Percentiles rank a stretch among this genome's conserved stretches.
Evolutionary conservation across 37 sponge, comb jelly and placozoan species (phyloP).

Genomic region (Diacarnus erythraeanus): DNA sequence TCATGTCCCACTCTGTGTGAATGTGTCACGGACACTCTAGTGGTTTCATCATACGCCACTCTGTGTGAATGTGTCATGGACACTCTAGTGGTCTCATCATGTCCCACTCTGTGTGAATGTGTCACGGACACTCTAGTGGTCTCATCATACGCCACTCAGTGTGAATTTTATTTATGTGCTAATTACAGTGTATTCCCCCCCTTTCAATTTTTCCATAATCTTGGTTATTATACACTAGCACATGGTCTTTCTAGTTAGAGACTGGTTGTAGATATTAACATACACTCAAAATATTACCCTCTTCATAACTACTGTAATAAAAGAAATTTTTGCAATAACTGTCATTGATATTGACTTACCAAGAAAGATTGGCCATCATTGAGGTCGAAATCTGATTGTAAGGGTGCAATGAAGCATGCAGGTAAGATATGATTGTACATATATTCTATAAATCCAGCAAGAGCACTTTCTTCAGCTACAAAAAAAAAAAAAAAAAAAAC

Average conservation of each 20-base stretch:
- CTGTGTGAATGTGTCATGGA: no score
- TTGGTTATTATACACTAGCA: no score
- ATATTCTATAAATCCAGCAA: slow-evolving; percentile 69
- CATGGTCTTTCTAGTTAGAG: no score
- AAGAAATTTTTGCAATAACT: background rate
- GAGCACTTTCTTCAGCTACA: slow-evolving; percentile 39
- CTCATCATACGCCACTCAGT: no score
- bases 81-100: background rate
- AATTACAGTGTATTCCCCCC: no score
- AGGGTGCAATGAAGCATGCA: slow-evolving; percentile 78
- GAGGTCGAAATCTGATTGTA: slow-evolving; percentile 66
- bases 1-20: no score
- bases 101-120: no score
- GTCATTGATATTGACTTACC: slow-evolving; percentile 27
- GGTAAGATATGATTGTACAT: slow-evolving; percentile 77
- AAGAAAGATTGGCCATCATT: slow-evolving; percentile 70
- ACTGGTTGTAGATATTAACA: no score
- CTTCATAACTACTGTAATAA: background rate
- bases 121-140: no score
- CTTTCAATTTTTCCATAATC: no score
- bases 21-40: background rate
- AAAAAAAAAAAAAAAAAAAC: background rate
- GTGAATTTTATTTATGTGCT: no score
- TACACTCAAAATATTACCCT: background rate
- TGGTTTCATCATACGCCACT: background rate